Evolutionary conservation across 2,113 vertebrate genomes (phyloP).

Genomic region (Dipodomys spectabilis): DNA sequence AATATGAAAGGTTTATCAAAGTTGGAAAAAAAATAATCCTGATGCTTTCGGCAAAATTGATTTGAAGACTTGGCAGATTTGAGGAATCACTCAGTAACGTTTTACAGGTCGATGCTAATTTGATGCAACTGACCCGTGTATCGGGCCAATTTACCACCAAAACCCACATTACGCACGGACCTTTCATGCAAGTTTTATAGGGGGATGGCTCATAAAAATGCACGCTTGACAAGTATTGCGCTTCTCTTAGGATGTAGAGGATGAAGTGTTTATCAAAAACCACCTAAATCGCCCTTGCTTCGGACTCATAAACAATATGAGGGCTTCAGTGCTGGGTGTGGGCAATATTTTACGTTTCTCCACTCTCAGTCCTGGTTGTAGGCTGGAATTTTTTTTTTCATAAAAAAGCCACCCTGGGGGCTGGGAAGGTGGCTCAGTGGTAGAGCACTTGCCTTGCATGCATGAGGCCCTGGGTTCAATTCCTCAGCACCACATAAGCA

Average conservation of each 20-base stretch:
- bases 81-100: constrained; percentile 81
- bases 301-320: constrained; percentile 47
- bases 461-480: too few species aligned
- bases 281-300: constrained; percentile 47
- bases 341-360: constrained; percentile 12
- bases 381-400: not conserved
- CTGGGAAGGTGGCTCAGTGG: too few species aligned
- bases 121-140: constrained; percentile 71
- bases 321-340: not conserved
- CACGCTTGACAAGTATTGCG: constrained; percentile 77
- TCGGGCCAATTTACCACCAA: constrained; percentile 82
- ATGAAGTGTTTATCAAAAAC: constrained; percentile 72
- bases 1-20: constrained; percentile 79
- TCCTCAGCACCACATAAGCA: too few species aligned
- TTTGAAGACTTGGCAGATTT: constrained; percentile 82
- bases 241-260: constrained; percentile 71
- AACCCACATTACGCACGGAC: constrained; percentile 79
- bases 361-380: not conserved
- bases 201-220: constrained; percentile 83
- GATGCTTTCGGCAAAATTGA: constrained; percentile 72
- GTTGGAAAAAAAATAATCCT: constrained; percentile 37
- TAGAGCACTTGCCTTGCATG: too few species aligned
- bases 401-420: not conserved
- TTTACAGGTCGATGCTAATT: constrained; percentile 84
- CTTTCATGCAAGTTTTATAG: constrained; percentile 79